These are phyloP conservation scores for Cotesia chilonis DNA, from an alignment of 1,140 invertebrate genomes.

Conservation along the genomic window DNA sequence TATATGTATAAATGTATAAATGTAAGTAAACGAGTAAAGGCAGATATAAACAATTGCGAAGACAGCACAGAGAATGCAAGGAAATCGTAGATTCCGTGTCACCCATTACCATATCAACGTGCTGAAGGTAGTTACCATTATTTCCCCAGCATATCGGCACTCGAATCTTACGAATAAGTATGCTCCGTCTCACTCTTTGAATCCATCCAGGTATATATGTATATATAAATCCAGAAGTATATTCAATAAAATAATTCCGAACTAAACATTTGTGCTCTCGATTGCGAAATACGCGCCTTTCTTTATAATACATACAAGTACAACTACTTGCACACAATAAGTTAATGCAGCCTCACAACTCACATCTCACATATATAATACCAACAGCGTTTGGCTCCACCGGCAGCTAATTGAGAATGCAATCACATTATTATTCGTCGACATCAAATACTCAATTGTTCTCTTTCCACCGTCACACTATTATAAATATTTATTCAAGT, in stretches of 20 bases:
- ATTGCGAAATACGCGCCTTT: slow-evolving; percentile 27
- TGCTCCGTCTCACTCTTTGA: too few relatives aligned
- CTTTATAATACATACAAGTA: slow-evolving; percentile 5
- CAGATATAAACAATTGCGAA: slow-evolving; percentile 24
- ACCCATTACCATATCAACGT: slow-evolving; percentile 41
- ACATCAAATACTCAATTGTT: too few relatives aligned
- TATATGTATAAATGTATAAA: neutral
- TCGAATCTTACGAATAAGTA: slow-evolving; percentile 20
- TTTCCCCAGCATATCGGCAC: slow-evolving; percentile 28
- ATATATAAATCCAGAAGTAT: too few relatives aligned
- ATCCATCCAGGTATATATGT: too few relatives aligned
- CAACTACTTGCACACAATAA: too few relatives aligned
- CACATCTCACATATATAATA: too few relatives aligned
- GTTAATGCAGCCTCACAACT: too few relatives aligned
- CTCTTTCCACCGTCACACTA: too few relatives aligned
- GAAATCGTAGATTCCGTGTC: slow-evolving; percentile 34
- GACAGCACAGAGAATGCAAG: slow-evolving; percentile 17
- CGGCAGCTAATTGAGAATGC: too few relatives aligned
- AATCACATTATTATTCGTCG: too few relatives aligned
- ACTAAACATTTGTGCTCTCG: slow-evolving; percentile 19
- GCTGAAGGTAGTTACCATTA: slow-evolving; percentile 37
- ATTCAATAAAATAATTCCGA: slow-evolving; percentile 13
- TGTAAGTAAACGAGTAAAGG: neutral
- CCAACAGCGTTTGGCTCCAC: too few relatives aligned
- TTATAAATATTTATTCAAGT: too few relatives aligned